phyloP scores from a whole-genome alignment of 2,797 vertebrate species.

The Melanotaenia parkinsoni region DNA sequence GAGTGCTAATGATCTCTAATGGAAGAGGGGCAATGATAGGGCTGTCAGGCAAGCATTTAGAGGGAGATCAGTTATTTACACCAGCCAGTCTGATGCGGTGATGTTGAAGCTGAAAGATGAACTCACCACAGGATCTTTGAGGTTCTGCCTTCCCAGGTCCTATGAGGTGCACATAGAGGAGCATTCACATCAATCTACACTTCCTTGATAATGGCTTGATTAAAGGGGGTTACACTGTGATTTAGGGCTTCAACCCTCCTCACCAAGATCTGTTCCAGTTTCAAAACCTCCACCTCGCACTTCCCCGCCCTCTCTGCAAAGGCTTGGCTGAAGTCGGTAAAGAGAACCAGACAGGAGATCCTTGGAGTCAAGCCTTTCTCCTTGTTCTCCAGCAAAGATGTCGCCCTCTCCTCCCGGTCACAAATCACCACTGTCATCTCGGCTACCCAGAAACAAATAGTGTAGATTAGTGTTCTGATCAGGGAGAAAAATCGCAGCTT shows the following conservation, averaged over 20 bases:
- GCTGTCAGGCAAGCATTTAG: constrained; percentile 57
- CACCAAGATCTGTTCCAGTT: constrained; percentile 82
- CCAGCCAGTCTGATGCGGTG: constrained; percentile 51
- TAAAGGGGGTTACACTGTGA: constrained; percentile 33
- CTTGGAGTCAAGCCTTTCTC: constrained; percentile 75
- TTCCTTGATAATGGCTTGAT: constrained; percentile 38
- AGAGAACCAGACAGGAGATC: constrained; percentile 83
- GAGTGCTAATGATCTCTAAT: constrained; percentile 70
- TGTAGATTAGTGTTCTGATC: constrained; percentile 8
- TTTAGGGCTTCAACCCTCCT: constrained; percentile 44
- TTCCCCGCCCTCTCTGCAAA: constrained; percentile 77
- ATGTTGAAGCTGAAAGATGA: constrained; percentile 36
- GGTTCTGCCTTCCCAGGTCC: constrained; percentile 83
- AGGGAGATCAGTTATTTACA: constrained; percentile 56
- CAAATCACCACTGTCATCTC: constrained; percentile 85
- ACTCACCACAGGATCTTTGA: constrained; percentile 84
- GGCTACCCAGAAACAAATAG: constrained; percentile 54
- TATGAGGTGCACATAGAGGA: constrained; percentile 63
- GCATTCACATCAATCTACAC: constrained; percentile 38
- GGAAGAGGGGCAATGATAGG: constrained; percentile 57
- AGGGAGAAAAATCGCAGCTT: constrained; percentile 10
- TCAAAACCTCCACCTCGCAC: constrained; percentile 82
- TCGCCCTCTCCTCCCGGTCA: constrained; percentile 83
- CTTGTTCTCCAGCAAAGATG: constrained; percentile 79
- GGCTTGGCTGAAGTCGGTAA: constrained; percentile 74